Evolutionary conservation across 1,140 invertebrate genomes (phyloP), one percentile per base, ranked within the genome.

Genomic region (Lepidotrigona ventralis): DNA sequence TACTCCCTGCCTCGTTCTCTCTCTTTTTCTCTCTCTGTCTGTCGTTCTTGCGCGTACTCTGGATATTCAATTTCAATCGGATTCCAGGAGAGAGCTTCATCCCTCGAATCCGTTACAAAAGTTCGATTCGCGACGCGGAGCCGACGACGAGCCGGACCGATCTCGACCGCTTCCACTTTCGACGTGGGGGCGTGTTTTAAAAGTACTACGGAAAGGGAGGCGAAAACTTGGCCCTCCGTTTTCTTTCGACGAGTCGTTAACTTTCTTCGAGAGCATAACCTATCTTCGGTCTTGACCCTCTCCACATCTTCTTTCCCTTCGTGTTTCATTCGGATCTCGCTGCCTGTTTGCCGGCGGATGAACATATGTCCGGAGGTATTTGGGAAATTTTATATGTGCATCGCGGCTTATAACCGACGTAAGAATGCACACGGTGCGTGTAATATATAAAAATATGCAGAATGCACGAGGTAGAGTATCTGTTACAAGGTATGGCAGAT

Each of bases 11-110:
- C 39, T 39, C 39, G 14, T 3, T n/a, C 21, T 23, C 56, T n/a
- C 23, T 12, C 11, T 58, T 21, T 12, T 21, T 23, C 8, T 21
- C 19, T 56, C 54, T 56, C 19, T 56, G 4, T 56, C 54, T 21
- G 21, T 23, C 56, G 8, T 21, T 58, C 56, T 23, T 26, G n/a
- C 6, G n/a, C 14, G 19, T 23, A 15, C 29, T 46, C 26, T 83
- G 75, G 74, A 83, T 83, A 83, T 83, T 83, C 81, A 83, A 83
- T 83, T 83, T 83, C 81, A 83, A 83, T 83, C 74, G 74, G 74
- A 78, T 78, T 83, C 63, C 74, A 63, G 21, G 64, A 83, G 74
- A 63, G 74, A 63, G 74, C 66, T 83, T 78, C 81, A 71, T 83
- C 66, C 75, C 39, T 29, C 19, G 71, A 71, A 83, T 78, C 75